Base-by-base conservation (phyloP, 2,888 invertebrate species). In the Leuctra nigra region DNA sequence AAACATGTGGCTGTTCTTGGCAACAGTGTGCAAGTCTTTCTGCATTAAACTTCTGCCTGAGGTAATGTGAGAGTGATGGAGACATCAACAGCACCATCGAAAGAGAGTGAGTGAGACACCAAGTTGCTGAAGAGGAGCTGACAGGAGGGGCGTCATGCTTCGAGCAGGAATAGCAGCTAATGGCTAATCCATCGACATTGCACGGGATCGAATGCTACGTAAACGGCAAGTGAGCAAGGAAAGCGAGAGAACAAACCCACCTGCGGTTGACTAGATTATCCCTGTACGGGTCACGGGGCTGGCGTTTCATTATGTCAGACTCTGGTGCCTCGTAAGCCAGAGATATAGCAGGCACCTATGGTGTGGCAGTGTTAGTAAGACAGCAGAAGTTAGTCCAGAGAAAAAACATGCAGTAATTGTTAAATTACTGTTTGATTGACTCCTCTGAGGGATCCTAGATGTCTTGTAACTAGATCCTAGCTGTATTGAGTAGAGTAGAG, bases 241-340 rank as follows among this genome's bases (percentile, higher is more conserved):
- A 39, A 56, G 50, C 39, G 41, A 41, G 44, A 54, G 18, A 53
- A 39, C 41, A 47, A 18, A 80, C 84, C 82, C 86, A 93, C 92
- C 96, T 94, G 87, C 91, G 91, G 83, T 96, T 96, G 77, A 96
- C 95, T 82, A 96, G 89, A 85, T 95, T 95, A 86, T 96, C 96
- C 80, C 88, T 89, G 82, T 91, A 87, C 74, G 95, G 94, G 83
- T 95, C 88, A 82, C 95, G 87, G 73, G 95, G 95, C 83, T 91
- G 90, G 76, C 95, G 87, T 87, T 95, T 95, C 95, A 95, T 95
- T 81, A 95, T 96, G 86, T 95, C 95, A 76, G 91, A 92, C 84
- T 96, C 95, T 77, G 95, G 92, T 80, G 92, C 91, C 85, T 96
- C 95, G 81, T 96, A 96, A 81, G 95, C 95, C 84, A 96, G 86